Evolutionary conservation across 2,797 vertebrate species (phyloP).

Genomic region (Eupleurogrammus muticus): DNA sequence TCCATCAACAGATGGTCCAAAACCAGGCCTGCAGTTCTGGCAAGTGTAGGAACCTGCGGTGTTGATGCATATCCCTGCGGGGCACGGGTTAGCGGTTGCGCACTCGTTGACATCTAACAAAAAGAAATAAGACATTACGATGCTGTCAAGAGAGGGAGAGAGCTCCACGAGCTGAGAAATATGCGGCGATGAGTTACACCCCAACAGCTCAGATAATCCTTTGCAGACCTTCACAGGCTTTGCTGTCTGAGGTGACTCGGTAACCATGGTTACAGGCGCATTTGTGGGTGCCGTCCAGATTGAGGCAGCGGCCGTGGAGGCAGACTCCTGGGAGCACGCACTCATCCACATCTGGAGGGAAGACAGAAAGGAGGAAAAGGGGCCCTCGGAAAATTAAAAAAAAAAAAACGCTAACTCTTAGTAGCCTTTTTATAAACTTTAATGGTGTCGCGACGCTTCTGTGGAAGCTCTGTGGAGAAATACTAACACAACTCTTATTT

Average conservation of each 20-base stretch:
- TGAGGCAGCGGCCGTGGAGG: conserved; percentile 86
- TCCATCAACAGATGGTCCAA: conserved; percentile 83
- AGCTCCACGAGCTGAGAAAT: conserved; percentile 28
- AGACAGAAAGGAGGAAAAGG: conserved; percentile 25
- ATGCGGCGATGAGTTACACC: conserved; percentile 55
- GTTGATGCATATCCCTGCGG: conserved; percentile 87
- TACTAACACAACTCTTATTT: conserved; percentile 43
- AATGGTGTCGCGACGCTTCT: conserved; percentile 45
- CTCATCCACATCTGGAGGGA: conserved; percentile 87
- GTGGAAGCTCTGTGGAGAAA: conserved; percentile 44
- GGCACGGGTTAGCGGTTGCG: conserved; percentile 76
- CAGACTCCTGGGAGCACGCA: conserved; percentile 85
- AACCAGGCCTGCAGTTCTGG: conserved; percentile 83
- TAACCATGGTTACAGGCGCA: conserved; percentile 90
- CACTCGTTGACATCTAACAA: conserved; percentile 83
- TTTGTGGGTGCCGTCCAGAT: conserved; percentile 88
- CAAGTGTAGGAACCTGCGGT: conserved; percentile 87
- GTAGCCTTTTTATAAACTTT: conserved; percentile 44
- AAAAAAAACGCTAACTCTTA: conserved; percentile 44
- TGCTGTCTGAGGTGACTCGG: conserved; percentile 80
- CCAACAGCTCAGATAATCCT: conserved; percentile 59
- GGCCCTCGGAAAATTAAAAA: conserved; percentile 39
- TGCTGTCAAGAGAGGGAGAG: conserved; percentile 31
- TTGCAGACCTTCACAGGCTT: conserved; percentile 89
- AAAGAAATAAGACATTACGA: conserved; percentile 63